Evolutionary conservation across 1,140 invertebrate species (phyloP).

Genomic region (Diorhabda sublineata): DNA sequence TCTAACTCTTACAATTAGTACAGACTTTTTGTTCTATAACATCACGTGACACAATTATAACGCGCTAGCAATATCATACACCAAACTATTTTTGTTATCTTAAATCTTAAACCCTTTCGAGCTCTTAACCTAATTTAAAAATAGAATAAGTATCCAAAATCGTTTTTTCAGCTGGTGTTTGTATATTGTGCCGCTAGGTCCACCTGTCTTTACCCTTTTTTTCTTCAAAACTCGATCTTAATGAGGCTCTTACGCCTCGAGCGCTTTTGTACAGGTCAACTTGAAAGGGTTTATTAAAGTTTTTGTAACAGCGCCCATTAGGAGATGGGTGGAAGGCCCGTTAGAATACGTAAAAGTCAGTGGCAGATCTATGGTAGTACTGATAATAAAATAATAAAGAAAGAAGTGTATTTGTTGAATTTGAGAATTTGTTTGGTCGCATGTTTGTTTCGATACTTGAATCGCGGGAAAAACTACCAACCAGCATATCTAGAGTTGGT

Average conservation of each 20-base stretch:
- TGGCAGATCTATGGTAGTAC: background rate
- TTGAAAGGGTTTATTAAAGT: background rate
- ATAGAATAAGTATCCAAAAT: background rate
- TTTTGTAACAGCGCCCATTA: slow-evolving; percentile 2
- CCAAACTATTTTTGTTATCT: too few species aligned
- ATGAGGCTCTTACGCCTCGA: background rate
- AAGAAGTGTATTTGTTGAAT: too few species aligned
- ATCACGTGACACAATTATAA: too few species aligned
- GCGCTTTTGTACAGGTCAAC: background rate
- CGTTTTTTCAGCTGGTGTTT: slow-evolving; percentile 1
- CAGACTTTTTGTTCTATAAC: too few species aligned
- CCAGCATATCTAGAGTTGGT: too few species aligned
- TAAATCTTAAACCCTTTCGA: background rate
- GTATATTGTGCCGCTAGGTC: background rate
- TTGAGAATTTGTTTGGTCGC: too few species aligned
- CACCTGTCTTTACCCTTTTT: background rate
- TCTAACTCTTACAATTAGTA: too few species aligned
- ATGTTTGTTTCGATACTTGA: too few species aligned
- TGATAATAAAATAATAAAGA: too few species aligned
- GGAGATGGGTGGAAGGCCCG: background rate
- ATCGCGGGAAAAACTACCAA: too few species aligned
- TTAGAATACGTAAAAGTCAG: background rate
- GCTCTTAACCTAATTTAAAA: slow-evolving; percentile 1
- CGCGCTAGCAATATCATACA: too few species aligned
- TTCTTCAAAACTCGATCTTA: background rate